These are phyloP conservation scores for Phyllopteryx taeniolatus DNA, from an alignment of 2,113 vertebrate genomes.

Conservation along the genomic window DNA sequence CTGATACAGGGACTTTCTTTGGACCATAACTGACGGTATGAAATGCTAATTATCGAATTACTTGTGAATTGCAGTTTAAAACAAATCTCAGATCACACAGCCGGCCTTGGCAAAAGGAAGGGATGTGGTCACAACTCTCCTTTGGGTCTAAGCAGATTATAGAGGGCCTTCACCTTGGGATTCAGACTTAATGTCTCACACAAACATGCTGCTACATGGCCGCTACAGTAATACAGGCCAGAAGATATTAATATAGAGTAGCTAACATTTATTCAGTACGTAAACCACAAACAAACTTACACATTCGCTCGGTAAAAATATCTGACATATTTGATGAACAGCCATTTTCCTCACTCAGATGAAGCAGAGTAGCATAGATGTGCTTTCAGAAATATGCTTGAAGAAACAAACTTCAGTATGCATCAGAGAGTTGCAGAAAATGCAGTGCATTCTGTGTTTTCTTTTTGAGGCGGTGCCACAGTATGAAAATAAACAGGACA, in stretches of 20 bases:
- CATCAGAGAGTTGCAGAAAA: slow-evolving; percentile 57
- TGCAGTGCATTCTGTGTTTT: slow-evolving; percentile 60
- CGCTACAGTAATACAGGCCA: slow-evolving; percentile 14
- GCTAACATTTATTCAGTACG: slow-evolving; percentile 21
- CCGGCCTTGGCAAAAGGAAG: slow-evolving; percentile 9
- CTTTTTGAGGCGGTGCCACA: slow-evolving; percentile 57
- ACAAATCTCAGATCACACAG: slow-evolving; percentile 22
- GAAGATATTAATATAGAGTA: slow-evolving; percentile 17
- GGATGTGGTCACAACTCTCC: slow-evolving; percentile 5
- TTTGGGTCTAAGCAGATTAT: slow-evolving; percentile 27
- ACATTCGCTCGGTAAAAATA: slow-evolving; percentile 26
- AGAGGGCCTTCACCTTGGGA: slow-evolving; percentile 31
- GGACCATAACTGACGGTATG: slow-evolving; percentile 31
- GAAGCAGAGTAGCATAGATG: slow-evolving; percentile 42
- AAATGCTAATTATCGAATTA: slow-evolving; percentile 36
- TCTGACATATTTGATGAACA: slow-evolving; percentile 23
- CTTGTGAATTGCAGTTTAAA: slow-evolving; percentile 9
- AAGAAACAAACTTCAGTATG: slow-evolving; percentile 35
- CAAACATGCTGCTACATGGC: slow-evolving; percentile 24
- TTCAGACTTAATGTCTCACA: slow-evolving; percentile 25
- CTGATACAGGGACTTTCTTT: slow-evolving; percentile 21
- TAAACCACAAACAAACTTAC: slow-evolving; percentile 17
- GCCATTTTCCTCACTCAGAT: slow-evolving; percentile 8
- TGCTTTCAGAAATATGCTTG: slow-evolving; percentile 25
- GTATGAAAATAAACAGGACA: slow-evolving; percentile 67